A percentile compares a stretch with the other conserved stretches of the same genome.
These are phyloP conservation scores for Coptotermes formosanus DNA, from an alignment of 1,140 invertebrate species.

Conservation along the genomic window DNA sequence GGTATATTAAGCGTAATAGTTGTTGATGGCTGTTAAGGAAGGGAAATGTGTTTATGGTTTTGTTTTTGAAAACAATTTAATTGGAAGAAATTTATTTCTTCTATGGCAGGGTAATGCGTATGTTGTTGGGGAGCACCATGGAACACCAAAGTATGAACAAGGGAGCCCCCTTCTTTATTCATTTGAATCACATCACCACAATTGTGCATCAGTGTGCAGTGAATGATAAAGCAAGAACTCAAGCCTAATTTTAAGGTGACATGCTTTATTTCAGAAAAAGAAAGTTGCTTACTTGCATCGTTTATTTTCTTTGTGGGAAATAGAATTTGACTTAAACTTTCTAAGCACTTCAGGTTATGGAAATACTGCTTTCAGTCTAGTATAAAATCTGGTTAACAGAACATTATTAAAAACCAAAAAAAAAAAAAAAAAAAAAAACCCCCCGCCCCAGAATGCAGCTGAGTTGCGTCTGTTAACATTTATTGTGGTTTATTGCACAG, in stretches of 20 bases:
- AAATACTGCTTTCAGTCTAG: conserved; percentile 11
- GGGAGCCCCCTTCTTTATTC: neutral
- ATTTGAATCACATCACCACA: conserved; percentile 12
- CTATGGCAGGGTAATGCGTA: neutral
- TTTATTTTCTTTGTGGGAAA: neutral
- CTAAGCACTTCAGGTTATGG: neutral
- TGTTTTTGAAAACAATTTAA: conserved; percentile 5
- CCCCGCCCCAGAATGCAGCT: neutral
- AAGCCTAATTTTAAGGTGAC: conserved; percentile 12
- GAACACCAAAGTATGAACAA: neutral
- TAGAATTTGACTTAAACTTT: conserved; percentile 10
- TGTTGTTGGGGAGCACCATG: neutral
- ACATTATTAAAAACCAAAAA: conserved; percentile 8
- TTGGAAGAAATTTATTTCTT: neutral
- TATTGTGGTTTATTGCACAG: neutral
- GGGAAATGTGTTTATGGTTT: neutral
- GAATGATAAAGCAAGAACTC: conserved; percentile 2
- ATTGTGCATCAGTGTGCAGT: neutral
- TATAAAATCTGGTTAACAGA: neutral
- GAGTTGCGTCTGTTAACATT: conserved; percentile 21
- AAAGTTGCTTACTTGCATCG: conserved; percentile 8
- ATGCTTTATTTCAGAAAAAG: neutral
- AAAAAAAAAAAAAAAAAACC: neutral
- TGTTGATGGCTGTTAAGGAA: neutral
- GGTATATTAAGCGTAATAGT: neutral